Percentiles rank a stretch among this genome's conserved stretches.
Evolutionary conservation across 2,113 vertebrate species (phyloP).

Genomic region (Lagopus muta): DNA sequence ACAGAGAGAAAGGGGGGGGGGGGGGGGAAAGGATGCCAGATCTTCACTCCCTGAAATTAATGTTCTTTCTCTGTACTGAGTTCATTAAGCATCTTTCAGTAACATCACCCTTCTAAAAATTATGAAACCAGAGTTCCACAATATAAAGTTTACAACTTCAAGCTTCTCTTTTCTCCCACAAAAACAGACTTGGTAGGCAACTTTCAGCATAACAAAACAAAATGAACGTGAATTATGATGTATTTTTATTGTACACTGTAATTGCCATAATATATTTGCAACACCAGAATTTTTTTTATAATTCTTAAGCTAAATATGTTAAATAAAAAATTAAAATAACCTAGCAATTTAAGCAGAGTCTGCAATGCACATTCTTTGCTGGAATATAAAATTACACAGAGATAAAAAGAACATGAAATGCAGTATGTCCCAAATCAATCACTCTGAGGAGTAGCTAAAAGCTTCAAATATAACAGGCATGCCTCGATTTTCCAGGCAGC

Average conservation of each 20-base stretch:
- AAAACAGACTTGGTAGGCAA: not conserved
- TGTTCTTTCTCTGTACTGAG: not conserved
- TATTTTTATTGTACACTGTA: not conserved
- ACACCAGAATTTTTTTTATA: not conserved
- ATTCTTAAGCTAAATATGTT: not conserved
- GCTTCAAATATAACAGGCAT: not conserved
- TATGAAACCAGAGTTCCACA: not conserved
- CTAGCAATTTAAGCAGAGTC: not conserved
- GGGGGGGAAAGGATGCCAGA: not conserved
- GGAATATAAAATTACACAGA: not conserved
- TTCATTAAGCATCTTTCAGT: not conserved
- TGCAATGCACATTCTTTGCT: not conserved
- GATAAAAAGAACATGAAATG: not conserved
- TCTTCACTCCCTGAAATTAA: not conserved
- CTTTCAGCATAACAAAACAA: not conserved
- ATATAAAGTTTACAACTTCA: not conserved
- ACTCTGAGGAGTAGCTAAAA: not conserved
- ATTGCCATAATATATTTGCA: not conserved
- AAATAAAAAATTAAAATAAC: not conserved
- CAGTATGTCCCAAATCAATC: not conserved
- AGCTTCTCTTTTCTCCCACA: not conserved
- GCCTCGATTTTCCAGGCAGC: not conserved
- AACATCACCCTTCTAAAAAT: not conserved
- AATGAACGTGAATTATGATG: fast-evolving
- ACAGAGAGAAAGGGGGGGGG: not conserved